Evolutionary conservation across 2,113 vertebrate species (phyloP).

Genomic region (Trematomus loennbergii): DNA sequence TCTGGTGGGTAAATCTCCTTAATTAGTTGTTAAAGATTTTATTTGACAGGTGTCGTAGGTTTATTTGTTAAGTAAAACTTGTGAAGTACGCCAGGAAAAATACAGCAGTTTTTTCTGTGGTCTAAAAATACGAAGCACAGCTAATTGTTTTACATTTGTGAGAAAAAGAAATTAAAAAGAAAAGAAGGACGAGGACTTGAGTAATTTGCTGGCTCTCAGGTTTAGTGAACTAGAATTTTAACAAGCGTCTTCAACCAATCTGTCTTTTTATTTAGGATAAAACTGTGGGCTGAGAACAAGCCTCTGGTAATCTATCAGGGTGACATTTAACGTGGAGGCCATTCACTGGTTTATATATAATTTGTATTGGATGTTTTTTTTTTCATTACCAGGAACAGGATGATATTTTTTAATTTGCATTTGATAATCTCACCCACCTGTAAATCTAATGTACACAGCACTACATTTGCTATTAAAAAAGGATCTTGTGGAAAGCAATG

Average conservation of each 20-base stretch:
- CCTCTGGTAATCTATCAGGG: not conserved
- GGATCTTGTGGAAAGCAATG: slow-evolving; percentile 35
- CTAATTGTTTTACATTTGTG: slow-evolving; percentile 6
- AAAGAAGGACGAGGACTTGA: slow-evolving; percentile 18
- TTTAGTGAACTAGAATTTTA: slow-evolving; percentile 34
- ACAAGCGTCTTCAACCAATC: not conserved
- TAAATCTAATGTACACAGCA: slow-evolving; percentile 37
- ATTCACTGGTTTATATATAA: not conserved
- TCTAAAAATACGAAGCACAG: slow-evolving; percentile 5
- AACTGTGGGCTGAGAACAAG: not conserved
- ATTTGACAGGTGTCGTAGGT: not conserved
- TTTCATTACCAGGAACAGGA: not conserved
- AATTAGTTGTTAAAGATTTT: slow-evolving; percentile 8
- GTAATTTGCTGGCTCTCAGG: slow-evolving; percentile 8
- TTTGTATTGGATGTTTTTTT: not conserved
- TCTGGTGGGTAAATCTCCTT: slow-evolving; percentile 23
- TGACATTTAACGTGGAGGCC: slow-evolving; percentile 17
- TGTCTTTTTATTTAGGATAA: not conserved
- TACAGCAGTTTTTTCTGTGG: slow-evolving; percentile 6
- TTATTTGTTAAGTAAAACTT: not conserved
- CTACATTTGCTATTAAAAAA: slow-evolving; percentile 38
- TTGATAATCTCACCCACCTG: slow-evolving; percentile 48
- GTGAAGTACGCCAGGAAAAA: slow-evolving; percentile 13
- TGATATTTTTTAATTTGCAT: slow-evolving; percentile 41
- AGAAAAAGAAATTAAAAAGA: not conserved